Percentiles rank a stretch among this genome's conserved stretches.
Conservation (phyloP, 2,797 vertebrate species). For the Tadarida brasiliensis region DNA sequence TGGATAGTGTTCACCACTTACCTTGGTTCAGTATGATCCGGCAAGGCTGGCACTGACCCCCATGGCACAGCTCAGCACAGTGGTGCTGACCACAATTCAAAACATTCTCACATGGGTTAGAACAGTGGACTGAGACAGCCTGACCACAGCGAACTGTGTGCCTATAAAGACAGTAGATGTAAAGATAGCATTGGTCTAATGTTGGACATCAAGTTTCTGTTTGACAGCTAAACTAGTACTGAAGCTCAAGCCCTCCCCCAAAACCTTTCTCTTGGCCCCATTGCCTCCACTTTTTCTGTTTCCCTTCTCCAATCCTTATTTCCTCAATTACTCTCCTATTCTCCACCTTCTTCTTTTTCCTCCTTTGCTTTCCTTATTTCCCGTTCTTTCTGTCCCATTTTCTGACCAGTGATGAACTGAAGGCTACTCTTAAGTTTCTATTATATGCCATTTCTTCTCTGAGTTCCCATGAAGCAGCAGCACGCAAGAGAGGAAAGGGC, state of each 20-base stretch:
- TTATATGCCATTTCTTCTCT: slow-evolving; percentile 3
- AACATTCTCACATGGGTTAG: slow-evolving; percentile 91
- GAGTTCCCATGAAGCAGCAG: not conserved
- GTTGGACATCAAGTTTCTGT: not conserved
- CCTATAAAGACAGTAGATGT: slow-evolving; percentile 85
- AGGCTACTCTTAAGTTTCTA: slow-evolving; percentile 1
- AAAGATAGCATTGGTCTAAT: not conserved
- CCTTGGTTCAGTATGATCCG: slow-evolving; percentile 93
- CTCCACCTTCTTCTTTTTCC: not conserved
- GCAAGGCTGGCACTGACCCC: slow-evolving; percentile 93
- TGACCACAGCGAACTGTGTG: slow-evolving; percentile 97
- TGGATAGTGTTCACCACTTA: slow-evolving; percentile 83
- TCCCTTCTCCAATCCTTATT: not conserved
- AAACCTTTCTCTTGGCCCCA: not conserved
- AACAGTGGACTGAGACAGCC: slow-evolving; percentile 92
- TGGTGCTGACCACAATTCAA: slow-evolving; percentile 95
- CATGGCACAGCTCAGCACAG: slow-evolving; percentile 95
- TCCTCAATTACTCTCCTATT: not conserved
- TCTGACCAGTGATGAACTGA: slow-evolving; percentile 33
- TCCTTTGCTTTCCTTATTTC: slow-evolving; percentile 14
- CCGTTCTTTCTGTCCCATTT: not conserved
- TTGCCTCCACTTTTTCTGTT: not conserved
- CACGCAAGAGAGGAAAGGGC: not conserved
- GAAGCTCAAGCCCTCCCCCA: not conserved
- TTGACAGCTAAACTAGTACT: slow-evolving; percentile 12